Base-by-base conservation (phyloP, 2,113 vertebrate species). In the Pogona vitticeps region DNA sequence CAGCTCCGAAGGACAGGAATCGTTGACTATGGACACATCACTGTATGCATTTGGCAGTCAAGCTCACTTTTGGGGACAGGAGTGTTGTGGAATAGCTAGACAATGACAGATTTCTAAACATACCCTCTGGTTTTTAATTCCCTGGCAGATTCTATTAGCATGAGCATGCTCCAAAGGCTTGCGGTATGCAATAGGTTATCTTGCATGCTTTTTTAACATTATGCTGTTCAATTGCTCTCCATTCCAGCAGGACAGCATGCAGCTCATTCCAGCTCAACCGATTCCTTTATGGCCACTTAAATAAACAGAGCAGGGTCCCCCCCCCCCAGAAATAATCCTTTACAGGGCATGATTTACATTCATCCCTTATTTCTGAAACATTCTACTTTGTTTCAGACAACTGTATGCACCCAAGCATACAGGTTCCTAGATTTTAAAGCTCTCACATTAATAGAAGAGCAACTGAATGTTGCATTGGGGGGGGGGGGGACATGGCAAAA, bases 201-300 rank as follows among this genome's bases (percentile, higher is more conserved):
- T 23, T 59, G 23, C 36, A 52, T 52, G 46, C 5, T 52, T 52
- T 52, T 52, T 52, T 52, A 52, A 52, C n/a, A n/a, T n/a, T n/a
- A n/a, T n/a, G n/a, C n/a, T n/a, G n/a, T n/a, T n/a, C n/a, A 0
- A 76, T 61, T 67, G 72, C 79, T 94, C 91, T 89, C 86, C 75
- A 85, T 68, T 40, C 90, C 75, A 72, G 87, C 17, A 80, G 63
- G 59, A 67, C 0, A 3, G 23, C 28, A 84, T 5, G 26, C 36
- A 21, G n/a, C 76, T 1, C 76, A 46, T 26, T 76, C 33, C 23
- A 18, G 58, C 2, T 1, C 71, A 88, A 42, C 6, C 58, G 0
- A 13, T 3, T 89, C 84, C 58, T 56, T 89, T 78, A 68, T 84
- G 9, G 59, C 88, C 88, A 68, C 36, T 38, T 82, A 89, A n/a